Conservation (phyloP, 2,113 vertebrate genomes). For the Penelope pileata region DNA sequence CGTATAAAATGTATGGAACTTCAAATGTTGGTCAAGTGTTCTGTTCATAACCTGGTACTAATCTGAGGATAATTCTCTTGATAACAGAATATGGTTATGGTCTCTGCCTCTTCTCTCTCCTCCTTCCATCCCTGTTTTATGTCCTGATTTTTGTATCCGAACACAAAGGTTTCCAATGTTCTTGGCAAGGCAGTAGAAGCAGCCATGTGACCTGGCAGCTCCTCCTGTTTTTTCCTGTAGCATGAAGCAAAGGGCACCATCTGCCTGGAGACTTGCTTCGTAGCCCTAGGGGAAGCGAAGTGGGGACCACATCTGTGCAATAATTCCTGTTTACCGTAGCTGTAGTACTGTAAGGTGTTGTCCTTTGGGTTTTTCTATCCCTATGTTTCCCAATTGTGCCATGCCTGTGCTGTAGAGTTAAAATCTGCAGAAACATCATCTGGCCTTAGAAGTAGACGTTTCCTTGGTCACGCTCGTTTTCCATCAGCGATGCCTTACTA, state of each 20-base stretch:
- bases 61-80: not conserved
- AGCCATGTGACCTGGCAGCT: not conserved
- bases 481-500: not conserved
- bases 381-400: not conserved
- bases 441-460: rapidly evolving
- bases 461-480: not conserved
- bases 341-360: not conserved
- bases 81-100: not conserved
- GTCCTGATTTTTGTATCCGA: not conserved
- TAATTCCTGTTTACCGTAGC: not conserved
- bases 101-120: not conserved
- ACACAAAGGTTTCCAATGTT: not conserved
- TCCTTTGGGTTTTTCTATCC: not conserved
- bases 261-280: not conserved
- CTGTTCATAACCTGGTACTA: not conserved
- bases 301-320: not conserved
- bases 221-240: not conserved
- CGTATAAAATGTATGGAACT: not conserved
- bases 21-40: not conserved
- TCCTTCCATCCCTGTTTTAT: not conserved
- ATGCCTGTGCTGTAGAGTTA: not conserved
- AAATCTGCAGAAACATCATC: not conserved
- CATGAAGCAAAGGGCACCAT: not conserved
- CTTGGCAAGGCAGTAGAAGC: not conserved
- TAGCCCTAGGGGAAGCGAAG: not conserved